A percentile compares a stretch with the other conserved stretches of the same genome.
phyloP scores from a whole-genome alignment of 53 echinoderm and acorn worm genomes.

The Holothuria leucospilota region DNA sequence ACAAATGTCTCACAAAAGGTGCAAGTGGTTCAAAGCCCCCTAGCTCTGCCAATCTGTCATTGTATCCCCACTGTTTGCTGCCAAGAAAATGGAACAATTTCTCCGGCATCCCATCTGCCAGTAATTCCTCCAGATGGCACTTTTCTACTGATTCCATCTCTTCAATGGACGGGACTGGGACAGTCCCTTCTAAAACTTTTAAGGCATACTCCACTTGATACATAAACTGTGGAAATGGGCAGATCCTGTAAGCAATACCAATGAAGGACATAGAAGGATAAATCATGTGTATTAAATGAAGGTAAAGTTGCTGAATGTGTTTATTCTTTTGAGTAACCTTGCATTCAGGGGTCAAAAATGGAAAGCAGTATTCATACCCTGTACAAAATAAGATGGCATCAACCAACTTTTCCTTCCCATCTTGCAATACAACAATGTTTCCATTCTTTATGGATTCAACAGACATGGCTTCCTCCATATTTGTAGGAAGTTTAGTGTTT shows the following conservation, averaged over 20 bases:
- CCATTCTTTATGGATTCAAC: slow-evolving; percentile 50
- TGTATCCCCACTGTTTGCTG: slow-evolving; percentile 76
- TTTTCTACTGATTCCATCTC: slow-evolving; percentile 70
- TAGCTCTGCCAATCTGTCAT: slow-evolving; percentile 45
- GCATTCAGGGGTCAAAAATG: slow-evolving; percentile 82
- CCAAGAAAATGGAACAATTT: slow-evolving; percentile 72
- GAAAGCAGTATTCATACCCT: slow-evolving; percentile 79
- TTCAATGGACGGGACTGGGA: slow-evolving; percentile 64
- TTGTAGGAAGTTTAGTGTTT: slow-evolving; percentile 58
- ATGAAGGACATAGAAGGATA: slow-evolving; percentile 72
- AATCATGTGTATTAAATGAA: slow-evolving; percentile 75
- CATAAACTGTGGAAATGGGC: slow-evolving; percentile 78
- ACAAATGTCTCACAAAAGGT: slow-evolving; percentile 59
- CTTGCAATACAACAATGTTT: slow-evolving; percentile 53
- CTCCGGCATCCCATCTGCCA: slow-evolving; percentile 53
- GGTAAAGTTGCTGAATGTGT: slow-evolving; percentile 79
- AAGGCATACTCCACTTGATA: slow-evolving; percentile 69
- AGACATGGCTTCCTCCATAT: slow-evolving; percentile 64
- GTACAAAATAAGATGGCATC: slow-evolving; percentile 86
- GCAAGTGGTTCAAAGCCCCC: slow-evolving; percentile 31
- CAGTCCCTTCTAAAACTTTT: slow-evolving; percentile 69
- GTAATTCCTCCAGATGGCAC: slow-evolving; percentile 53
- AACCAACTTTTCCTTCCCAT: slow-evolving; percentile 57
- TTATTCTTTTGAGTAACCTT: slow-evolving; percentile 58
- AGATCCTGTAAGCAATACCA: slow-evolving; percentile 68